A percentile compares a stretch with the other conserved stretches of the same genome.
Evolutionary conservation across 2,888 invertebrate species (phyloP).

Genomic region (Drosophila melanocephala): DNA sequence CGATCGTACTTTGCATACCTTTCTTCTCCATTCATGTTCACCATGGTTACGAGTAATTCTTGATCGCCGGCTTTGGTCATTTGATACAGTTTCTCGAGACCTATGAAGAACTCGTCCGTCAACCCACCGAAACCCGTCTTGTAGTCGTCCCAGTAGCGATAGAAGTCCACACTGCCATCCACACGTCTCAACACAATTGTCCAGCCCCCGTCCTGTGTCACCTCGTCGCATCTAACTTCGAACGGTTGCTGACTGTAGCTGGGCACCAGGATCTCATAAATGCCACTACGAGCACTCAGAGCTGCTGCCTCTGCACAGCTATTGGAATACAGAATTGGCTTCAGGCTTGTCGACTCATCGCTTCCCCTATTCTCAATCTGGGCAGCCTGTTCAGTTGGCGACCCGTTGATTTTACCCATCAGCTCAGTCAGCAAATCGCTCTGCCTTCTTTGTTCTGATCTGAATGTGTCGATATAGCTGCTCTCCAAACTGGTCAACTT

Average conservation of each 20-base stretch:
- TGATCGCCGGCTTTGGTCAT: conserved; percentile 84
- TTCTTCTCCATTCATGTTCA: conserved; percentile 87
- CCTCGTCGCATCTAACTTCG: conserved; percentile 86
- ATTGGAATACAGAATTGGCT: conserved; percentile 10
- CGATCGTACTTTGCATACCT: conserved; percentile 88
- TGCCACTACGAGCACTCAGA: conserved; percentile 82
- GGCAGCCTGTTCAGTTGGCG: background rate
- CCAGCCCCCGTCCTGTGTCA: conserved; percentile 89
- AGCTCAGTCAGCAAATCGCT: background rate
- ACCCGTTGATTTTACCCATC: background rate
- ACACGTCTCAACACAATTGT: conserved; percentile 89
- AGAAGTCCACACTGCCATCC: conserved; percentile 89
- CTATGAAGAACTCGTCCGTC: conserved; percentile 90
- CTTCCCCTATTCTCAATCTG: conserved; percentile 13
- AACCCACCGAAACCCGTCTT: conserved; percentile 88
- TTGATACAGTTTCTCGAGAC: conserved; percentile 88
- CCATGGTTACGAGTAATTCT: conserved; percentile 88
- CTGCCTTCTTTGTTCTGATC: conserved; percentile 19
- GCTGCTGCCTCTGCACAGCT: conserved; percentile 68
- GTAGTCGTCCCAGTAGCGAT: conserved; percentile 88
- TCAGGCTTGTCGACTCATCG: background rate
- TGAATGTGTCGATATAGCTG: background rate
- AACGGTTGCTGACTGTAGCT: conserved; percentile 86
- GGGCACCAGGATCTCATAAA: conserved; percentile 84
- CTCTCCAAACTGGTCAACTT: background rate